Evolutionary conservation across 2,888 invertebrate genomes (phyloP), one percentile per base, ranked within the genome.

Genomic region (Mythimna albipuncta): DNA sequence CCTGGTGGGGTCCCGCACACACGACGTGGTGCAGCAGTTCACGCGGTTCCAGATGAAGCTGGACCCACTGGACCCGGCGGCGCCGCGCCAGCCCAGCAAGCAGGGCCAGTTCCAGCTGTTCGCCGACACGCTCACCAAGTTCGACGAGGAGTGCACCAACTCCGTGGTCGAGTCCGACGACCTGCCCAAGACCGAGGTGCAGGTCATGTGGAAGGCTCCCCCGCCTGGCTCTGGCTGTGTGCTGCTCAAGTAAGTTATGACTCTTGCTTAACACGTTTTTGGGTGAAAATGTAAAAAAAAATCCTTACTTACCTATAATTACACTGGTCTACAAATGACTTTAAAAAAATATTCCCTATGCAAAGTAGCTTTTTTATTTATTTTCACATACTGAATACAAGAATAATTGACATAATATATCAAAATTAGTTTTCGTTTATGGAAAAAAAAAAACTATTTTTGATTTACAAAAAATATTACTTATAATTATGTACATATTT

Each of bases 201-300:
- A 98, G 90, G 98, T 99, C 79, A 97, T 98, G 97, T 99, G 99
- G 99, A 98, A 97, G 64, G 98, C 99, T 19, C 99, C 99, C 0
- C 97, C 97, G 19, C 95, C 97, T 11, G 98, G 98, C 6, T 98
- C 98, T 0, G 99, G 99, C 79, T 99, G 99, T 91, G 97, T 99
- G 54, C 97, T 98, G 44, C 97, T 99, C 89, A 98, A 98, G 97
- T 98, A 92, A 95, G 94, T 91, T 6, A 6, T 16, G 47, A 19
- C 47, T 19, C 47, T 47, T 47, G 16, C 1, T 16, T 16, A 6
- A 6, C 16, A 47, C 16, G 47, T 47, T 13, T 47, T 19, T 47
- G 16, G 16, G 47, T 47, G 41, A 41, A 41, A 41, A 44, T 44
- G 13, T 44, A 13, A 13, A 2, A 13, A 13, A 13, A 26, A 26